Conservation (phyloP, 2,797 vertebrate genomes). For the Muscicapa comitata region DNA sequence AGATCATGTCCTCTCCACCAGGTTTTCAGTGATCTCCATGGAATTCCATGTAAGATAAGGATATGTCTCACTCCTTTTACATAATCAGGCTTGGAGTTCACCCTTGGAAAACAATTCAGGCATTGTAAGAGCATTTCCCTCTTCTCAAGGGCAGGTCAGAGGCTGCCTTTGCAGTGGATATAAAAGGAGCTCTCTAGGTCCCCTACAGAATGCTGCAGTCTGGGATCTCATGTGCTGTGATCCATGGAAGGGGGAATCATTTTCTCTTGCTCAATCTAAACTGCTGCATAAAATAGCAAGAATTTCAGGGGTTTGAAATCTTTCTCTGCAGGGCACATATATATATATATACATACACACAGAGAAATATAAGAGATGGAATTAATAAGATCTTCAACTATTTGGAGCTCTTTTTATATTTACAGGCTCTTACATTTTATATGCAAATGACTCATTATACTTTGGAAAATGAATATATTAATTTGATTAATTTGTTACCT, state of each 20-base stretch:
- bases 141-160: background rate
- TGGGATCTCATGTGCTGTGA: background rate
- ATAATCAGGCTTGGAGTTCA: background rate
- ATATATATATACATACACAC: accelerated
- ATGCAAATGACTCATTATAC: slow-evolving; percentile 74
- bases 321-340: background rate
- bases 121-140: background rate
- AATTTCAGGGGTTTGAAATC: slow-evolving; percentile 5
- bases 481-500: slow-evolving; percentile 74
- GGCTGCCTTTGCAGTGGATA: background rate
- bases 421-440: slow-evolving; percentile 68
- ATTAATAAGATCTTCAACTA: slow-evolving; percentile 22
- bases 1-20: background rate
- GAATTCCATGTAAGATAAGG: background rate
- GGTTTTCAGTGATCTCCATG: background rate
- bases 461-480: slow-evolving; percentile 71
- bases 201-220: background rate
- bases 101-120: background rate
- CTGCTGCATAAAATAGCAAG: background rate
- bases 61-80: background rate
- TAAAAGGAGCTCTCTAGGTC: background rate
- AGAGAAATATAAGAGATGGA: background rate
- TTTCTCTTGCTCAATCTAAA: background rate
- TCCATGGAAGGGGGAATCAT: background rate
- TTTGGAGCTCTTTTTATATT: slow-evolving; percentile 67